Evolutionary conservation across 2,113 vertebrate genomes (phyloP).

Genomic region (Pomatostomus ruficeps): DNA sequence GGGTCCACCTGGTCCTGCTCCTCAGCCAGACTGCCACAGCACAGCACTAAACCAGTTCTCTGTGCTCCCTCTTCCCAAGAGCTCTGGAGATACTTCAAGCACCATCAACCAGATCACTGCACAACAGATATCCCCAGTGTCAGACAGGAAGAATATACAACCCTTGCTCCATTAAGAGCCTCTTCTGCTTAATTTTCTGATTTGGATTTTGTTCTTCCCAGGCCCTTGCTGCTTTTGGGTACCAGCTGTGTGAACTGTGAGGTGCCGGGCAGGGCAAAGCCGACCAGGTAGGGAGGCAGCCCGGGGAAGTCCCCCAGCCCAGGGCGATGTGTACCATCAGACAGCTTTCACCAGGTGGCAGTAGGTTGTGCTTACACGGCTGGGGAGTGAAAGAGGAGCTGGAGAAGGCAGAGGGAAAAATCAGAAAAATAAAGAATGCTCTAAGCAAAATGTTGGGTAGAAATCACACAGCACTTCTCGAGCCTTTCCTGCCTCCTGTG

Average conservation of each 20-base stretch:
- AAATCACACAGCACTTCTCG: background rate
- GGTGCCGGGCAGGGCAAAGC: background rate
- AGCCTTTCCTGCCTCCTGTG: background rate
- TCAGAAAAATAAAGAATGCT: background rate
- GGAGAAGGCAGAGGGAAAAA: background rate
- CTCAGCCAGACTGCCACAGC: background rate
- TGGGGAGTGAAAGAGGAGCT: background rate
- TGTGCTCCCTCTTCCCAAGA: background rate
- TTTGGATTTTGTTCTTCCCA: background rate
- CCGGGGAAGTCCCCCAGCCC: background rate
- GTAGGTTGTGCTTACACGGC: background rate
- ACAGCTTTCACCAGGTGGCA: background rate
- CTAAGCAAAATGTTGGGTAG: background rate
- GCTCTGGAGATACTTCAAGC: background rate
- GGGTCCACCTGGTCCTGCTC: background rate
- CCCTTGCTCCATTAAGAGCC: background rate
- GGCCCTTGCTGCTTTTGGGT: background rate
- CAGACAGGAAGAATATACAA: background rate
- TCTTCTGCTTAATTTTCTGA: background rate
- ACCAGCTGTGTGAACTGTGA: fast-evolving
- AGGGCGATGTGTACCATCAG: background rate
- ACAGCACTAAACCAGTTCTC: background rate
- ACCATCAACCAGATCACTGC: fast-evolving
- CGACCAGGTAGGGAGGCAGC: fast-evolving
- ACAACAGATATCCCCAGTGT: background rate